A percentile compares a stretch with the other conserved stretches of the same genome.
phyloP scores from a whole-genome alignment of 2,888 invertebrate genomes.

The Synergus umbraculus region DNA sequence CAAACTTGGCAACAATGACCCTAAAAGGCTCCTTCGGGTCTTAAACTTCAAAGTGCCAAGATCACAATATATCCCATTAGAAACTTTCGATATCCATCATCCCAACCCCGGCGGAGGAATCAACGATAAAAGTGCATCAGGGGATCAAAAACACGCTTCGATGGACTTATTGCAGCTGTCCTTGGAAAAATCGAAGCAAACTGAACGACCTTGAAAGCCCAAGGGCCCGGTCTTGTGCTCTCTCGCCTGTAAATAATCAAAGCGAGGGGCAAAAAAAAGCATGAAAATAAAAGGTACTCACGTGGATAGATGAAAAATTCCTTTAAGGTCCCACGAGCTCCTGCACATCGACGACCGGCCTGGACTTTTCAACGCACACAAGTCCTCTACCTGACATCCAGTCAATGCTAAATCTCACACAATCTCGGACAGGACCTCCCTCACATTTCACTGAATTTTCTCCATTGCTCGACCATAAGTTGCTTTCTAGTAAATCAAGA shows the following conservation, averaged over 20 bases:
- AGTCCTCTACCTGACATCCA: constrained; percentile 47
- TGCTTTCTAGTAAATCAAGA: neutral
- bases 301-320: constrained; percentile 54
- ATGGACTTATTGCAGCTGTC: constrained; percentile 35
- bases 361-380: constrained; percentile 42
- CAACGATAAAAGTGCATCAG: neutral
- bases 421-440: constrained; percentile 3
- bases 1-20: constrained; percentile 26
- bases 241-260: constrained; percentile 38
- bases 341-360: constrained; percentile 53
- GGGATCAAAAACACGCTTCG: constrained; percentile 32
- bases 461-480: neutral
- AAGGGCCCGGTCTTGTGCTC: constrained; percentile 7
- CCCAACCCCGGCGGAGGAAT: neutral
- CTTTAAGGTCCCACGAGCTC: constrained; percentile 45
- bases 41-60: constrained; percentile 26
- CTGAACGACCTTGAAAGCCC: constrained; percentile 35
- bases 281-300: constrained; percentile 46
- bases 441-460: constrained; percentile 23
- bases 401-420: constrained; percentile 32
- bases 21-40: constrained; percentile 16
- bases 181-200: constrained; percentile 39
- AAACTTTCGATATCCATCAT: constrained; percentile 34
- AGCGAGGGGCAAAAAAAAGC: constrained; percentile 4
- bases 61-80: constrained; percentile 37